These are phyloP conservation scores for Cheirogaleus major DNA, from an alignment of 2,797 vertebrate species.

Conservation along the genomic window DNA sequence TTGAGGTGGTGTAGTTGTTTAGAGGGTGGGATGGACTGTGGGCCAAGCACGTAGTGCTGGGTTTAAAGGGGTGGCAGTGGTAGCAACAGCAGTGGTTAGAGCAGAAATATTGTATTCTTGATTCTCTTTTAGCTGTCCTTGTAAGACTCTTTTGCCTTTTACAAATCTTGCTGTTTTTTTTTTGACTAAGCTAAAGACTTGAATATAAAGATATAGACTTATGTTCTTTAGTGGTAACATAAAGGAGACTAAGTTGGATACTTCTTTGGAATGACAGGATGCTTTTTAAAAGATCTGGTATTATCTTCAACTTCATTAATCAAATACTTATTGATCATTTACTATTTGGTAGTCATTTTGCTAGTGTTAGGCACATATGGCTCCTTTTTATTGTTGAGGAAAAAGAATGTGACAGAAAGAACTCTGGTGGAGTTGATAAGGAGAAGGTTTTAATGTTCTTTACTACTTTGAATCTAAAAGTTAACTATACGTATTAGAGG, in stretches of 20 bases:
- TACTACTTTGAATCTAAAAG: neutral
- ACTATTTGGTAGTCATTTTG: neutral
- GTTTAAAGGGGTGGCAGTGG: neutral
- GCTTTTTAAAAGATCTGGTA: constrained; percentile 8
- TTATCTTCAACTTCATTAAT: constrained; percentile 16
- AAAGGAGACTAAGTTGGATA: neutral
- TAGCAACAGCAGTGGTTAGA: neutral
- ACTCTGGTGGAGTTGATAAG: neutral
- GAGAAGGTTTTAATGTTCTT: neutral
- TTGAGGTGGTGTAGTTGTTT: neutral
- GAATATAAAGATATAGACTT: neutral
- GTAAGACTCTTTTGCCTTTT: neutral
- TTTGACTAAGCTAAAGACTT: neutral
- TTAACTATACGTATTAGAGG: neutral
- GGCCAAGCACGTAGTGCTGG: neutral
- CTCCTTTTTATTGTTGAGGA: neutral
- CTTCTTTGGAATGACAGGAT: neutral
- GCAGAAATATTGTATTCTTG: neutral
- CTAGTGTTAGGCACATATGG: neutral
- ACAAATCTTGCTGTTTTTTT: neutral
- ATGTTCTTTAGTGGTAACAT: neutral
- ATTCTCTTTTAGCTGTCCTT: constrained; percentile 39
- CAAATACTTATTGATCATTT: neutral
- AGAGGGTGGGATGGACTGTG: neutral
- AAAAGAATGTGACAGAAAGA: neutral